Percentiles rank a stretch among this genome's conserved stretches.
Conservation (phyloP, 2,888 invertebrate genomes). For the Stomorhina lunata region DNA sequence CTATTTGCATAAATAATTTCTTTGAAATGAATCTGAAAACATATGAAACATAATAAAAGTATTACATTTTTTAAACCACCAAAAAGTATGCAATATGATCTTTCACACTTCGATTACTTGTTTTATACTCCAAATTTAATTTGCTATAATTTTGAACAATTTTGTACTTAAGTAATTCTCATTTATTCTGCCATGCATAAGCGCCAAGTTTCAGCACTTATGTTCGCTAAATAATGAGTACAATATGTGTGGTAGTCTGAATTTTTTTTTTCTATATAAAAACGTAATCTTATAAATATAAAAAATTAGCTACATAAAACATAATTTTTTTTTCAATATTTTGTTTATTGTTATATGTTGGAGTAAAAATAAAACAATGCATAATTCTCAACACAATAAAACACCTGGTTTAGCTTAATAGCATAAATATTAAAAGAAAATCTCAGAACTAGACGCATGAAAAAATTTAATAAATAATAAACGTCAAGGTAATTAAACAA, state of each 20-base stretch:
- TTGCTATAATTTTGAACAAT: slow-evolving; percentile 10
- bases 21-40: too few species aligned
- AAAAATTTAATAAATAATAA: too few species aligned
- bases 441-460: not conserved
- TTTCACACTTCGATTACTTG: too few species aligned
- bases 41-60: too few species aligned
- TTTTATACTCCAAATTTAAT: too few species aligned
- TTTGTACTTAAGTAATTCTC: not conserved
- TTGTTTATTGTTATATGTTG: not conserved
- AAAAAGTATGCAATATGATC: too few species aligned
- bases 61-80: too few species aligned
- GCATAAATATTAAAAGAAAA: not conserved
- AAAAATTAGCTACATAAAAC: slow-evolving; percentile 11
- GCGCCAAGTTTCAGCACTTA: slow-evolving; percentile 44
- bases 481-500: slow-evolving; percentile 51
- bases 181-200: slow-evolving; percentile 27
- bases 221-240: slow-evolving; percentile 38
- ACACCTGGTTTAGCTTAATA: slow-evolving; percentile 36
- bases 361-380: slow-evolving; percentile 1
- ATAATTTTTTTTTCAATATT: slow-evolving; percentile 12
- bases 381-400: slow-evolving; percentile 28
- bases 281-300: not conserved
- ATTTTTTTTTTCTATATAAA: not conserved
- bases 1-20: too few species aligned
- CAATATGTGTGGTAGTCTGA: slow-evolving; percentile 22